Base-by-base conservation (phyloP, 2,888 invertebrate species). In the Globia sparganii region DNA sequence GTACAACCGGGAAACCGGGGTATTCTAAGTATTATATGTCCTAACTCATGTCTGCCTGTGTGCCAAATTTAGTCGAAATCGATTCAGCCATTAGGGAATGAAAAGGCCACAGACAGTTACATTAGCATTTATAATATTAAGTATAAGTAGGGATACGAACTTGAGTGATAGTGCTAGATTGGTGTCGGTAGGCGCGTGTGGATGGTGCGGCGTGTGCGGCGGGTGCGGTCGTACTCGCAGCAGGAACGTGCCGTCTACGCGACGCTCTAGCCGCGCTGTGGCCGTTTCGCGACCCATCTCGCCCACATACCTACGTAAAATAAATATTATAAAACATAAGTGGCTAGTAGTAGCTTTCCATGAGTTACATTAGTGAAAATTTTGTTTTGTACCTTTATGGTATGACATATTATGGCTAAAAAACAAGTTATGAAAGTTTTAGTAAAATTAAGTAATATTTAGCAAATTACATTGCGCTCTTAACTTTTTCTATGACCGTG, bases 231-330 rank as follows among this genome's bases (percentile, higher is more conserved):
- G 97, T 86, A 98, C 97, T 73, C 99, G 97, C 90, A 99, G 96
- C 93, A 99, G 97, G 96, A 98, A 99, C n/a, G 99, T 99, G 89
- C 99, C 99, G 94, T 98, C 97, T 90, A 98, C 97, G 80, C 99
- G 97, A 83, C 97, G 97, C 92, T 98, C 98, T 84, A 99, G 96
- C 71, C 98, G 97, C 81, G 97, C 96, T 59, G 98, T 97, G 18
- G 99, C 99, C 80, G 97, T 97, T 89, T 98, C 98, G 75, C 99
- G 97, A 49, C 98, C 98, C 98, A 99, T 98, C 95, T 98, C 98
- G 15, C 98, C 98, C 67, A 98, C 99, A 94, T 98, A 99, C 98
- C 98, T 97, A 0, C 0, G 18, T 3, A 0, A 9, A 0, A n/a
- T 5, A 46, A 31, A 0, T 28, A 58, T n/a, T n/a, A n/a, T 56